phyloP scores from a whole-genome alignment of 2,797 vertebrate genomes.

The Pantherophis vulpinus region DNA sequence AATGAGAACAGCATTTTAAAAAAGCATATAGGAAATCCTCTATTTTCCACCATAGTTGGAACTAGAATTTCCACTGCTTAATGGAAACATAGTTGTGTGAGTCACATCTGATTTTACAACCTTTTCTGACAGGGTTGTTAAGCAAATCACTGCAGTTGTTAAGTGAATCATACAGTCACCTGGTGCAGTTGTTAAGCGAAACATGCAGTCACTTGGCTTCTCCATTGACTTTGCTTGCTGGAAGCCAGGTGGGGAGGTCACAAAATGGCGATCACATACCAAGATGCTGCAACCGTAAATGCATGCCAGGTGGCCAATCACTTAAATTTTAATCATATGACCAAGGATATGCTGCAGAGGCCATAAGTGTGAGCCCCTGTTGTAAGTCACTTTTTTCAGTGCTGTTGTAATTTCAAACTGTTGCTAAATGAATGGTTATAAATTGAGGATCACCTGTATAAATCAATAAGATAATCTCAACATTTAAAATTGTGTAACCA shows the following conservation, averaged over 20 bases:
- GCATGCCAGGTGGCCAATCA: background rate
- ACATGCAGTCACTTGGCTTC: background rate
- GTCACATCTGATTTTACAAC: background rate
- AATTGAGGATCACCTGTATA: background rate
- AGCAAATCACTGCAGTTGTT: background rate
- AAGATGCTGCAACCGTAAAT: background rate
- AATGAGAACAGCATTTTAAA: background rate
- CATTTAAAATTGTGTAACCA: background rate
- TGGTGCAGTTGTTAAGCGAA: background rate
- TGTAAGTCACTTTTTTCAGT: too few species aligned
- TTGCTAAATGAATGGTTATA: too few species aligned
- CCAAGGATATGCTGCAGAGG: background rate
- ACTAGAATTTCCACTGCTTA: background rate
- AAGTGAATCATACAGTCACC: background rate
- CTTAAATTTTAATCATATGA: background rate
- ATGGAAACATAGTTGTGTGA: background rate
- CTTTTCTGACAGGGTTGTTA: background rate
- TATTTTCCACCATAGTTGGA: background rate
- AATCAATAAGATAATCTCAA: background rate
- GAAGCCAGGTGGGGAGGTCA: background rate
- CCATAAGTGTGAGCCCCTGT: background rate
- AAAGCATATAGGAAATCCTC: background rate
- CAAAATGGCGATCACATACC: background rate
- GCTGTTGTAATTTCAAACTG: too few species aligned
- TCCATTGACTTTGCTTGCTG: background rate